Percentiles rank a stretch among this genome's conserved stretches.
Conservation (phyloP, 2,888 invertebrate genomes). For the Panorpa germanica region DNA sequence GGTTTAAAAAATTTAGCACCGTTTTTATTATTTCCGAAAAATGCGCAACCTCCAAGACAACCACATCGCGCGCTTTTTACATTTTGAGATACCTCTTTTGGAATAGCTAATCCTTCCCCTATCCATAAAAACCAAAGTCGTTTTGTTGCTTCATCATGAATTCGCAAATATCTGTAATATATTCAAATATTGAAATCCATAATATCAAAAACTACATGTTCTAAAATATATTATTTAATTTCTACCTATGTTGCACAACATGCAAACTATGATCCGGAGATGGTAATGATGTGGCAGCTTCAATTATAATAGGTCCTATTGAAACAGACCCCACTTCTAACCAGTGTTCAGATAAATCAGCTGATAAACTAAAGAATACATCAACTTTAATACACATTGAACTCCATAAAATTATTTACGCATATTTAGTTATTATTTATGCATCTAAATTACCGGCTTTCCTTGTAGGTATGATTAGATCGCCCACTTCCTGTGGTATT, state of each 20-base stretch:
- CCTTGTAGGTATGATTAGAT: conserved; percentile 13
- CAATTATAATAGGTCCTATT: conserved; percentile 77
- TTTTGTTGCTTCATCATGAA: conserved; percentile 69
- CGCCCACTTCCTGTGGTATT: conserved; percentile 36
- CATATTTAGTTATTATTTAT: conserved; percentile 3
- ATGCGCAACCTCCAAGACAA: conserved; percentile 86
- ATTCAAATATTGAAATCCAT: conserved; percentile 1
- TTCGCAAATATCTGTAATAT: conserved; percentile 38
- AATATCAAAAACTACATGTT: conserved; percentile 4
- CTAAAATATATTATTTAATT: conserved; percentile 1
- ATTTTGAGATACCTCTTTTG: conserved; percentile 35
- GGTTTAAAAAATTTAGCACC: conserved; percentile 80
- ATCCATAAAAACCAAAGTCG: conserved; percentile 94
- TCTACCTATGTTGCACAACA: conserved; percentile 56
- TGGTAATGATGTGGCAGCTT: conserved; percentile 70
- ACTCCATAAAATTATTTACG: too few relatives aligned
- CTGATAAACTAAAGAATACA: too few relatives aligned
- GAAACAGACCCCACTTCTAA: conserved; percentile 79
- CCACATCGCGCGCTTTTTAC: conserved; percentile 66
- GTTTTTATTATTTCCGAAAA: conserved; percentile 85
- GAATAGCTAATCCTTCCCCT: too few relatives aligned
- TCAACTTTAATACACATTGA: too few relatives aligned
- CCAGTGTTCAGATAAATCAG: conserved; percentile 49
- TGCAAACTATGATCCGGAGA: conserved; percentile 60
- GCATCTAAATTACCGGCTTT: conserved; percentile 19